Conservation (phyloP, 2,888 invertebrate genomes). For the Romanomermis culicivorax region DNA sequence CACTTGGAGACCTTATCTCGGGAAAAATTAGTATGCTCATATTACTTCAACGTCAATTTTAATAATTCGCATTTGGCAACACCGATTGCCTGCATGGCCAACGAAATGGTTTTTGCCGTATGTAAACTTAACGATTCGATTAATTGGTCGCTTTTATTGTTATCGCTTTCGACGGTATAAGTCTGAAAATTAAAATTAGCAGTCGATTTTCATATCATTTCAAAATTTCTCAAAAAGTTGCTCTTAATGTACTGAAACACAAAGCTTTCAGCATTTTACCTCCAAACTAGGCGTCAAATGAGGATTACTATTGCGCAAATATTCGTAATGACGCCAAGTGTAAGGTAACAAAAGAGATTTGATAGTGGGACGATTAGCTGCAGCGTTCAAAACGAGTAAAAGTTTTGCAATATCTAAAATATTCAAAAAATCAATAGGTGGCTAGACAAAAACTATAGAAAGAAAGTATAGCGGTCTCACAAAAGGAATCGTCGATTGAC, state of each 20-base stretch:
- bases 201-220: no score
- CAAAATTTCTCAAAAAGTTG: not conserved
- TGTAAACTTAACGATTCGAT: not conserved
- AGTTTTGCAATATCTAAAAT: constrained; percentile 51
- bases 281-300: constrained; percentile 55
- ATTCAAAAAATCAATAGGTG: not conserved
- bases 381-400: constrained; percentile 80
- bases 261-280: constrained; percentile 23
- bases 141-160: not conserved
- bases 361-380: constrained; percentile 68
- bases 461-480: constrained; percentile 12
- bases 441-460: constrained; percentile 3
- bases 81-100: not conserved
- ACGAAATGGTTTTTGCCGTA: not conserved
- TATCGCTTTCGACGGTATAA: not conserved
- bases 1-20: no score
- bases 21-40: no score
- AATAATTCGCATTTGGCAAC: not conserved
- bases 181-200: not conserved
- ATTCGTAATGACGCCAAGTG: constrained; percentile 73
- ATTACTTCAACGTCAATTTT: not conserved
- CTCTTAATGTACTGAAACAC: not conserved
- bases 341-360: constrained; percentile 74
- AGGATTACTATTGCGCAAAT: constrained; percentile 73
- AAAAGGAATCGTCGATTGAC: constrained; percentile 64